Evolutionary conservation across 2,113 vertebrate species (phyloP), one percentile per base, ranked within the genome.

Genomic region (Siniperca knerii): DNA sequence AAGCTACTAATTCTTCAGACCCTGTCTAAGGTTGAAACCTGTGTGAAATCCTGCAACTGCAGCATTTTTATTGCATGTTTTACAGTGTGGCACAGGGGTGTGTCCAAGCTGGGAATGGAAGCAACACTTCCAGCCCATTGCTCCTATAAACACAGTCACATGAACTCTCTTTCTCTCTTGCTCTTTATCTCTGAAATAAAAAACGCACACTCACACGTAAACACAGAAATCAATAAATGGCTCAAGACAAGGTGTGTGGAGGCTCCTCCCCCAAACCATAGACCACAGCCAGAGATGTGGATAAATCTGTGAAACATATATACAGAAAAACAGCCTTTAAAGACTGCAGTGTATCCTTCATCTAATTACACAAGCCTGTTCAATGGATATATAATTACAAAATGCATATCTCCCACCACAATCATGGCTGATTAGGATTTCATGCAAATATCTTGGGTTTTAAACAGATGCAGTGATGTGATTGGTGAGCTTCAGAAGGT

Each of bases 171-270:
- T 29, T 29, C n/a, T 21, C 48, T 21, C 18, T 70, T 77, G 70
- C 62, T 60, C 69, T 70, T 81, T 82, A 55, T 67, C 62, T 4
- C 77, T 65, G 44, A 72, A 58, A 85, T 44, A 52, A 74, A 37
- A 85, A 85, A 54, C 65, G 54, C 75, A 84, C 71, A 48, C 74
- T 44, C 13, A 33, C 67, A 74, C 35, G 60, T 18, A 71, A 67
- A 37, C 65, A 69, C 5, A n/a, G 54, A 77, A 79, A 87, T 91
- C 84, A 82, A 91, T 89, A 87, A 44, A 88, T 68, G 58, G 79
- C 88, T 87, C 16, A 75, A 75, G 68, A 60, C 64, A 54, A 69
- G 69, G 42, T 91, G 68, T 69, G 52, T 40, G 21, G 37, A 65
- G 2, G 35, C 66, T 71, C 67, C 61, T 67, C 81, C 75, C 52